These are phyloP conservation scores for Myrmophylax atrothorax DNA, from an alignment of 2,113 vertebrate genomes.

Conservation along the genomic window DNA sequence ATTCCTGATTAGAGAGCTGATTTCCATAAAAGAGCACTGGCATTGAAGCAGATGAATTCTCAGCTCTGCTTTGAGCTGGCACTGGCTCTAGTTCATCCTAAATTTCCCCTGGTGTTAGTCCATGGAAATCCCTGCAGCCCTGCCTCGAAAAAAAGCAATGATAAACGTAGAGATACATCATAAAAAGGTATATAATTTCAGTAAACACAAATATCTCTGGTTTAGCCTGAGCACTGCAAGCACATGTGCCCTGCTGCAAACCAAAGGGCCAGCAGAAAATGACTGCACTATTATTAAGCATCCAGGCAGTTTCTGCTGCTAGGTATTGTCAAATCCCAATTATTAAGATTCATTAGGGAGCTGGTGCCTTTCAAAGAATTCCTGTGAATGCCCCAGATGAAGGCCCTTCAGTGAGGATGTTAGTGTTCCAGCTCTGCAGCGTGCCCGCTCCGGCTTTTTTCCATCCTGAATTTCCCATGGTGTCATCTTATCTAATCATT, in stretches of 20 bases:
- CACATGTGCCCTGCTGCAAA: background rate
- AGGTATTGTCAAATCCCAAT: background rate
- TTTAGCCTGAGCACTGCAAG: background rate
- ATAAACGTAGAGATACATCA: background rate
- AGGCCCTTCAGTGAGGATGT: background rate
- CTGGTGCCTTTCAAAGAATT: background rate
- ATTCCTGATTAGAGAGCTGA: background rate
- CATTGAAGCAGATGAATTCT: constrained; percentile 4
- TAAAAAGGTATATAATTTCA: background rate
- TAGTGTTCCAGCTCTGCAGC: background rate
- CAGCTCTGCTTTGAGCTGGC: background rate
- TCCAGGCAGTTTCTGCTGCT: background rate
- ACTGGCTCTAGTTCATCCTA: background rate
- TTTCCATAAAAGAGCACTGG: constrained; percentile 27
- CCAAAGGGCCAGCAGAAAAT: background rate
- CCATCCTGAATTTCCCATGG: constrained; percentile 38
- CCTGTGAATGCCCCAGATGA: background rate
- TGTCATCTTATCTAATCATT: constrained; percentile 28
- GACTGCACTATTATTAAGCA: background rate
- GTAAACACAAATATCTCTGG: background rate
- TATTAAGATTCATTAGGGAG: background rate
- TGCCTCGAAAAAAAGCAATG: background rate
- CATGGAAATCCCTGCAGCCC: background rate
- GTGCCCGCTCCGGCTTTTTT: background rate
- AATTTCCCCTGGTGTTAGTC: background rate